Evolutionary conservation across 1,140 invertebrate species (phyloP), one percentile per base, ranked within the genome.

Genomic region (Macrocentrus cingulum): DNA sequence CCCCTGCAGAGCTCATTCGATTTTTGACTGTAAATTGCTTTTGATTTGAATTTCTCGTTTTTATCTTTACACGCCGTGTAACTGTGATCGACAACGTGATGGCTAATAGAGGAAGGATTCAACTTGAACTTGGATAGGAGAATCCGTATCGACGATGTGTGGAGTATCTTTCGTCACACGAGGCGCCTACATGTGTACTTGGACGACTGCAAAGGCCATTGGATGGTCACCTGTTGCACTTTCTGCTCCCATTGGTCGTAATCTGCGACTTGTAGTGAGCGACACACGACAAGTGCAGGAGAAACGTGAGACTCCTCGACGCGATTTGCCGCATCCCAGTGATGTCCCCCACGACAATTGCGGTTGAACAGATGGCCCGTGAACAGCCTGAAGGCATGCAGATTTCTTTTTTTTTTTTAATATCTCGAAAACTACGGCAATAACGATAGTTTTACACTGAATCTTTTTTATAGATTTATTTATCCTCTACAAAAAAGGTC

Each of bases 191-290:
- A 23, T 23, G 20, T 50, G 36, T n/a, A 25, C 37, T 57, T 42
- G 39, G 39, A 18, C 19, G 39, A 20, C 22, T 57, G 23, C n/a
- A 16, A 3, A 16, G 18, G 56, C 51, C 60, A 78, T 79, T 79
- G 77, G 76, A 57, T 64, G 64, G 37, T 70, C 75, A 79, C 74
- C 75, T 79, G 77, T 76, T 77, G 69, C 75, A 61, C 46, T 45
- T 29, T 45, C 16, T 13, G 37, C n/a, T 56, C 58, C 53, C 61
- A 75, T 77, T 79, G 76, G 72, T 36, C 62, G 55, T 41, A 39
- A 18, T 50, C 37, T 22, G 42, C 46, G 46, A 59, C 23, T 9
- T 44, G 29, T 49, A 54, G 37, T 34, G 32, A 19, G 48, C 61
- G 59, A 20, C 69, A 69, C 68, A 65, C 69, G 63, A 68, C 65